Base-by-base conservation (phyloP, 2,113 vertebrate genomes). In the Hystrix cristata region DNA sequence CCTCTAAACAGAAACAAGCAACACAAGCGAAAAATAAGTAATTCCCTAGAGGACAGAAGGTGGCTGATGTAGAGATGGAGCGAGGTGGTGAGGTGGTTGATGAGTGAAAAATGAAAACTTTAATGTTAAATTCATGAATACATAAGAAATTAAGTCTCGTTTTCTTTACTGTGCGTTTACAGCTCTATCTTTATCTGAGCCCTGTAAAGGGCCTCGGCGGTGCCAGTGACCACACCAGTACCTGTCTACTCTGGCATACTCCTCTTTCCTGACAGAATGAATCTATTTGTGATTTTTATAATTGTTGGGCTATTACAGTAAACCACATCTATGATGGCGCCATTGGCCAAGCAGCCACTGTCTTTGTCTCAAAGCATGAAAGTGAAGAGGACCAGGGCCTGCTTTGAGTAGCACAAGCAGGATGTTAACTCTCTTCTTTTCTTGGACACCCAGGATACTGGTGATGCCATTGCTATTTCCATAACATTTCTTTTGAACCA, bases 1-100 rank as follows among this genome's bases (percentile, higher is more conserved):
- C 60, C 67, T 65, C 15, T 74, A 95, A 90, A 62, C n/a, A 95
- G 92, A 96, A 95, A 57, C 27, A 57, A 89, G 59, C 10, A 83
- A 85, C 5, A 57, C 43, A 74, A 90, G 10, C 25, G 79, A 67
- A 90, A 74, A 51, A 21, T 12, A 81, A 92, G 7, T 57, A 90
- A 82, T 65, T 88, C n/a, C 13, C 46, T 84, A 76, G 46, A 18
- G 79, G n/a, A 78, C 34, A 60, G 71, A 34, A 80, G 13, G 65
- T 59, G 38, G 74, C 25, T 72, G n/a, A 43, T 46, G 23, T 15
- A 46, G 48, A 72, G 48, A 60, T 0, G 46, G 23, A 80, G 3
- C 9, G 23, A 78, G 60, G 64, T 9, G 21, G 25, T 0, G 23
- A 78, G 60, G 64, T 9, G 21, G 25, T 0, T 62, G n/a, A 34